Percentiles rank a stretch among this genome's conserved stretches.
These are phyloP conservation scores for Rhysida immarginata DNA, from an alignment of 1,140 invertebrate species.

Conservation along the genomic window DNA sequence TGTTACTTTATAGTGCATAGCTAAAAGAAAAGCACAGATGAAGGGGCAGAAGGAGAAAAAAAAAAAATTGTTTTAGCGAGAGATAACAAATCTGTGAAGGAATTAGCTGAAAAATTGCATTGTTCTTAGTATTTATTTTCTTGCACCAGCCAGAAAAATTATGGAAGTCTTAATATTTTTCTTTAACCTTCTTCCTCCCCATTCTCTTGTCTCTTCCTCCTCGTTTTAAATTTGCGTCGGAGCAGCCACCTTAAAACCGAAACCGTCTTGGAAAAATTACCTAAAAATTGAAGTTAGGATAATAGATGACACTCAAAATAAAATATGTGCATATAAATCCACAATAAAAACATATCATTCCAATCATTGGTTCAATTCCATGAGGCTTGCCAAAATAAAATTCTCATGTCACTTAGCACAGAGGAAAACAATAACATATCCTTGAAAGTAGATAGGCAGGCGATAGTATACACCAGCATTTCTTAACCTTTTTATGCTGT, in stretches of 20 bases:
- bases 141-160: neutral
- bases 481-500: too few relatives aligned
- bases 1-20: too few relatives aligned
- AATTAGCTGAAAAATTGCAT: neutral
- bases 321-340: too few relatives aligned
- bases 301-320: too few relatives aligned
- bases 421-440: too few relatives aligned
- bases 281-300: neutral
- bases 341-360: too few relatives aligned
- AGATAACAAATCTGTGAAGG: neutral
- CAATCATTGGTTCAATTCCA: too few relatives aligned
- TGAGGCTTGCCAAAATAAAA: neutral
- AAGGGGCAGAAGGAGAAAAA: too few relatives aligned
- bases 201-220: neutral
- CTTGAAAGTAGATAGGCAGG: too few relatives aligned
- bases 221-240: neutral
- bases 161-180: neutral
- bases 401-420: too few relatives aligned
- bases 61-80: too few relatives aligned
- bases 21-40: neutral
- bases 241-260: constrained; percentile 3
- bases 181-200: neutral
- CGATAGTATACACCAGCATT: too few relatives aligned
- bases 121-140: neutral
- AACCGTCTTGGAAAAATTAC: neutral